phyloP scores from a whole-genome alignment of 2,888 invertebrate species.

The Rotaria magnacalcarata region DNA sequence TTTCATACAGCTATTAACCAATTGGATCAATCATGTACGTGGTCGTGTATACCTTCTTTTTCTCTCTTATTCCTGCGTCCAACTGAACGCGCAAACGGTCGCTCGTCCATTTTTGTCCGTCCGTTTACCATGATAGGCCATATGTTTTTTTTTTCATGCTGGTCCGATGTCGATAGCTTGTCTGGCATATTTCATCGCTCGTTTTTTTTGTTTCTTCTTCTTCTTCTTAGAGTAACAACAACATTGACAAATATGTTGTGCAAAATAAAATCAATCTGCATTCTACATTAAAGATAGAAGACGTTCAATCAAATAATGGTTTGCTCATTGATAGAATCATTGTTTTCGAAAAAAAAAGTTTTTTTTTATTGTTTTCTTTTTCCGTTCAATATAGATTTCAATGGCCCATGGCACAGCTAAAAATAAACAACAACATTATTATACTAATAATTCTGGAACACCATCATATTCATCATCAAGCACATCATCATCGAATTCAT shows the following conservation, averaged over 20 bases:
- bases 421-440: constrained; percentile 3
- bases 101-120: constrained; percentile 22
- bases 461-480: neutral
- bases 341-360: too few species aligned
- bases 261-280: neutral
- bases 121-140: neutral
- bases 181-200: neutral
- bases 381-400: neutral
- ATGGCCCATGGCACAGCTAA: neutral
- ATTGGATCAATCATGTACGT: neutral
- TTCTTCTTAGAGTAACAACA: constrained; percentile 1
- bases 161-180: neutral
- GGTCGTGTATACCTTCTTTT: neutral
- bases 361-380: too few species aligned
- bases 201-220: neutral
- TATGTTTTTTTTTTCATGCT: neutral
- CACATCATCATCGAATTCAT: constrained; percentile 5
- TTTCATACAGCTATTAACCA: neutral
- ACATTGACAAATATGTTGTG: constrained; percentile 10
- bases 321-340: too few species aligned
- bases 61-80: neutral
- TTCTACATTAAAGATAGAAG: too few species aligned
- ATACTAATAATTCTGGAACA: neutral
- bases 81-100: neutral
- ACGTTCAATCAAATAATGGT: too few species aligned